These are phyloP conservation scores for Aphidius ervi DNA, from an alignment of 1,140 invertebrate genomes.

Conservation along the genomic window DNA sequence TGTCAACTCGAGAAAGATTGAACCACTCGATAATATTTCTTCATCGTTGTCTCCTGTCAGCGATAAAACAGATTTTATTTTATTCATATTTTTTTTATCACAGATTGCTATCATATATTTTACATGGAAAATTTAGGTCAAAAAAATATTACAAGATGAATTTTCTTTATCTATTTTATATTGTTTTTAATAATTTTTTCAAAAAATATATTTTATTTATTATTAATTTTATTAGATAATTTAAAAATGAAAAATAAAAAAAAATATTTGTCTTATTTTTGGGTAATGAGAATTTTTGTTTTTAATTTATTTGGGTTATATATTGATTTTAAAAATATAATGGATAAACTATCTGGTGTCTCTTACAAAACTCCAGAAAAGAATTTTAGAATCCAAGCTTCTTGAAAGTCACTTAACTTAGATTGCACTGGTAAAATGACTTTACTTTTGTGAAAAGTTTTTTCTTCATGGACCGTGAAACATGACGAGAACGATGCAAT, in stretches of 20 bases:
- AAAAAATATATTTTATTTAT: too few species aligned
- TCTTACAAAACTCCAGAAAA: background rate
- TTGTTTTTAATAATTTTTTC: too few species aligned
- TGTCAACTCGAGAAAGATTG: constrained; percentile 18
- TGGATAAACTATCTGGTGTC: background rate
- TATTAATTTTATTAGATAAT: too few species aligned
- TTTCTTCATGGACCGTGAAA: constrained; percentile 22
- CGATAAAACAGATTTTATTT: constrained; percentile 8
- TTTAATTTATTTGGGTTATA: too few species aligned
- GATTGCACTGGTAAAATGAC: constrained; percentile 52
- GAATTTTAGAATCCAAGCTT: constrained; percentile 18
- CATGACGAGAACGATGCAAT: constrained; percentile 4
- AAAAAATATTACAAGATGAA: too few species aligned
- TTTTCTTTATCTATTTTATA: too few species aligned
- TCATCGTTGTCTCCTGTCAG: constrained; percentile 3
- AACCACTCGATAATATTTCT: constrained; percentile 18
- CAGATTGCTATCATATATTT: background rate
- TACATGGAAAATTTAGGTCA: too few species aligned
- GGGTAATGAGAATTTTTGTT: too few species aligned
- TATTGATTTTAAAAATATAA: too few species aligned
- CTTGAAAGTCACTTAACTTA: constrained; percentile 55
- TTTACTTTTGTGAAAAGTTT: constrained; percentile 48
- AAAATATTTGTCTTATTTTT: too few species aligned
- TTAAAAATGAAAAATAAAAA: too few species aligned
- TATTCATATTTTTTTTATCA: background rate